These are phyloP conservation scores for Halotydeus destructor DNA, from an alignment of 1,140 invertebrate species.

Conservation along the genomic window DNA sequence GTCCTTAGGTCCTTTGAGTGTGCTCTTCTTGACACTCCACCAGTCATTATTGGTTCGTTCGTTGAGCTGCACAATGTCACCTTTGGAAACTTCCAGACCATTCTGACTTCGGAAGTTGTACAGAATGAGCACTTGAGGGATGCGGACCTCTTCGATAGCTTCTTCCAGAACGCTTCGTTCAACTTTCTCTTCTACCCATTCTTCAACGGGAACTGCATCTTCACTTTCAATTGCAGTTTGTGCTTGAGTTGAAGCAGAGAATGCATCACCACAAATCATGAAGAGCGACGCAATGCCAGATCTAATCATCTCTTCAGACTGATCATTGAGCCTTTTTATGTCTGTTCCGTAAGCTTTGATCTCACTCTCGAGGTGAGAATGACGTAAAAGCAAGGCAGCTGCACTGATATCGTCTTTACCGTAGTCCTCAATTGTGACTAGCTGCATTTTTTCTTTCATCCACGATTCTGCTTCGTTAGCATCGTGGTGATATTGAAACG, in stretches of 20 bases:
- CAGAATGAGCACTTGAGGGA: conserved; percentile 64
- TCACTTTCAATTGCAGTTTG: conserved; percentile 22
- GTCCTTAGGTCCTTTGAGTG: conserved; percentile 48
- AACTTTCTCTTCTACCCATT: conserved; percentile 69
- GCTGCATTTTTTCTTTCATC: conserved; percentile 75
- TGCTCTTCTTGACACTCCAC: conserved; percentile 81
- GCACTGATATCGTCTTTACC: conserved; percentile 74
- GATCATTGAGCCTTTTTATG: conserved; percentile 58
- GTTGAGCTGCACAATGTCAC: conserved; percentile 71
- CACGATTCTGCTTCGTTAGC: conserved; percentile 94
- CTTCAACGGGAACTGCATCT: conserved; percentile 52
- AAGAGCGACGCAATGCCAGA: conserved; percentile 52
- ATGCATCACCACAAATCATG: conserved; percentile 38
- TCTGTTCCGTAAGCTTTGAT: conserved; percentile 73
- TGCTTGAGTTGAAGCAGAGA: conserved; percentile 12
- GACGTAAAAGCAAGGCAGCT: conserved; percentile 29
- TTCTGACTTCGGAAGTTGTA: conserved; percentile 73
- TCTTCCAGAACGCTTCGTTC: conserved; percentile 60
- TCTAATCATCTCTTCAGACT: conserved; percentile 56
- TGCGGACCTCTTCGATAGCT: conserved; percentile 57
- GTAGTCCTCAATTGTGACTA: conserved; percentile 66
- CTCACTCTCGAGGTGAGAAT: conserved; percentile 70
- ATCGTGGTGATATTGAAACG: conserved; percentile 46
- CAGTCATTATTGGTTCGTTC: conserved; percentile 91
- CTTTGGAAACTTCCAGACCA: conserved; percentile 76